These are phyloP conservation scores for Rhynchophorus ferrugineus DNA, from an alignment of 1,140 invertebrate genomes.

Conservation along the genomic window DNA sequence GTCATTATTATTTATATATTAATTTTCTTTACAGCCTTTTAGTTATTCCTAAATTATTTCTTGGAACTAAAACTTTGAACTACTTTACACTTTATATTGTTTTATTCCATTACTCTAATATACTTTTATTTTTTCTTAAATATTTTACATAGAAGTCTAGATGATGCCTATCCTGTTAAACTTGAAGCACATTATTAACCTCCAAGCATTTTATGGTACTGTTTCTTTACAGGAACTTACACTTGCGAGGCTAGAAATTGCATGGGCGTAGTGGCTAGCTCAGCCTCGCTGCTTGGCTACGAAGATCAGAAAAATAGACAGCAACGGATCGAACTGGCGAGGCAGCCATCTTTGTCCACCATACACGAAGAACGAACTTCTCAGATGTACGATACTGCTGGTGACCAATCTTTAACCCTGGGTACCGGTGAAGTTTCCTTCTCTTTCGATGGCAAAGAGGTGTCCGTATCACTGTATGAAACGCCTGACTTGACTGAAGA, in stretches of 20 bases:
- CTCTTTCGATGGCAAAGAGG: constrained; percentile 85
- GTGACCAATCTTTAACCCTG: constrained; percentile 62
- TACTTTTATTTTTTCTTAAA: no score
- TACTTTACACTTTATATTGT: no score
- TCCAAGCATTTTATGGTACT: no score
- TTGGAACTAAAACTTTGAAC: no score
- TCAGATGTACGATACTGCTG: constrained; percentile 75
- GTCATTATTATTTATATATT: no score
- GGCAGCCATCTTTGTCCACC: constrained; percentile 76
- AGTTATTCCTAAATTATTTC: no score
- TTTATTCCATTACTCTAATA: no score
- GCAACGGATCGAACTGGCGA: constrained; percentile 48
- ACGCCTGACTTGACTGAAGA: constrained; percentile 86
- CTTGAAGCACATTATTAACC: no score
- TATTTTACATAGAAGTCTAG: no score
- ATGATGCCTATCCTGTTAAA: no score
- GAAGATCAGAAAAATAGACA: constrained; percentile 59
- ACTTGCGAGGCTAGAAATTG: constrained; percentile 89
- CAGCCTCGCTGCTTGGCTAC: constrained; percentile 78
- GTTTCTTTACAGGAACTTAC: constrained; percentile 67
- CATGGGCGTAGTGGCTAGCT: constrained; percentile 83
- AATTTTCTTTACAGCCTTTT: no score
- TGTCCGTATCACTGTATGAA: constrained; percentile 83
- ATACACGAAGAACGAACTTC: constrained; percentile 86
- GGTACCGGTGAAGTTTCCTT: constrained; percentile 79